Percentiles rank a stretch among this genome's conserved stretches.
Evolutionary conservation across 2,113 vertebrate genomes (phyloP).

Genomic region (Rhynchopsitta pachyrhyncha): DNA sequence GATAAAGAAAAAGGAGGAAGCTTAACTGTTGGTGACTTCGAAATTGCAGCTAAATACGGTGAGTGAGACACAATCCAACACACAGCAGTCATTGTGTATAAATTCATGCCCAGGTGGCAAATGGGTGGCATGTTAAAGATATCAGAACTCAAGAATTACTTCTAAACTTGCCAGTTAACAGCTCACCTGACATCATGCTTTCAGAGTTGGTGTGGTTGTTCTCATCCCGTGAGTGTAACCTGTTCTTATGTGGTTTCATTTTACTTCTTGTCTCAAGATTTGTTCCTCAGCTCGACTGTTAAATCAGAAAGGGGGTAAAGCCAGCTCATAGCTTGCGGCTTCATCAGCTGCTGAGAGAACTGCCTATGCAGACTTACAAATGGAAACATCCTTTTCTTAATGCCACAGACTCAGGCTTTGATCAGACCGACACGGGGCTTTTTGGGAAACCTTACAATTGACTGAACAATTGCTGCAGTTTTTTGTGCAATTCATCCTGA

Average conservation of each 20-base stretch:
- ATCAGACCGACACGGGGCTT: not conserved
- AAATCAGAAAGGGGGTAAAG: not conserved
- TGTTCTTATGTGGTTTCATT: not conserved
- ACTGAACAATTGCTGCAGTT: not conserved
- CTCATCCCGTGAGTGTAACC: not conserved
- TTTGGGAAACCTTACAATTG: not conserved
- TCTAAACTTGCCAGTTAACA: not conserved
- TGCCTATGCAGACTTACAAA: not conserved
- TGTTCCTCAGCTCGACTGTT: not conserved
- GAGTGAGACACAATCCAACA: constrained; percentile 27
- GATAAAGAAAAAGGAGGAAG: constrained; percentile 82
- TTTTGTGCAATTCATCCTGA: not conserved
- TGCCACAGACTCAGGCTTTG: not conserved
- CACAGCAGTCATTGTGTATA: not conserved
- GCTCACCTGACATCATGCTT: not conserved
- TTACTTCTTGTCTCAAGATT: not conserved
- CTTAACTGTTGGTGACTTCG: constrained; percentile 80
- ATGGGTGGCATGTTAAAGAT: not conserved
- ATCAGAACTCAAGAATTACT: not conserved
- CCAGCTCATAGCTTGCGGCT: not conserved
- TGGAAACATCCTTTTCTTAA: not conserved
- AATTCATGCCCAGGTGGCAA: not conserved
- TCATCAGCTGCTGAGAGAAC: not conserved
- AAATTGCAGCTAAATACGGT: constrained; percentile 84
- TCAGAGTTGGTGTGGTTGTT: not conserved